Evolutionary conservation across 2,797 vertebrate species (phyloP).

Genomic region (Ammospiza maritima): DNA sequence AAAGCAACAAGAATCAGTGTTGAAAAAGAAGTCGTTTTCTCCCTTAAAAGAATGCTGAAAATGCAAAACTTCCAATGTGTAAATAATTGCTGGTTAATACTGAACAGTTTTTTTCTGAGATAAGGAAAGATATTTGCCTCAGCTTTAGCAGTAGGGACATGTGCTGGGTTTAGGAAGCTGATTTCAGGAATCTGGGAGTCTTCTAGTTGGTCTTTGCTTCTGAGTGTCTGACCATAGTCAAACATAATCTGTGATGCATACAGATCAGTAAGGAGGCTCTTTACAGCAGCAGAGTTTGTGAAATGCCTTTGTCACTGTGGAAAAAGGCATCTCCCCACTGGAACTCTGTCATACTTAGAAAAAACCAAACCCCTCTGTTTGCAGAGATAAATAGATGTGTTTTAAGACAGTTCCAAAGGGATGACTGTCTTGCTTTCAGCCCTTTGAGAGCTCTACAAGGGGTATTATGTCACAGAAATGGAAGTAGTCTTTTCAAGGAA

Average conservation of each 20-base stretch:
- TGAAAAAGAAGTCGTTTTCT: background rate
- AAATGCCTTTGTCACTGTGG: background rate
- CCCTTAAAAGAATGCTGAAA: background rate
- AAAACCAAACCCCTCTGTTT: background rate
- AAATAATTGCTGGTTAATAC: background rate
- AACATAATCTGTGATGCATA: background rate
- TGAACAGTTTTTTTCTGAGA: background rate
- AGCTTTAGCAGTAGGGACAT: background rate
- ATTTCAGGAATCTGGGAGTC: background rate
- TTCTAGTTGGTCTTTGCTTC: background rate
- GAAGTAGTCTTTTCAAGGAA: conserved; percentile 5
- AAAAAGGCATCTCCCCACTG: background rate
- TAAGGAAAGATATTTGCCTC: background rate
- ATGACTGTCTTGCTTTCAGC: background rate
- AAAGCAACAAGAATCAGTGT: background rate
- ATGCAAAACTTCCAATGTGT: background rate
- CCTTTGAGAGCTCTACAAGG: background rate
- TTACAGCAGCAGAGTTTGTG: background rate
- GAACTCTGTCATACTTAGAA: background rate
- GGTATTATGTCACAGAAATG: background rate
- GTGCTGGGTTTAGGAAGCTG: background rate
- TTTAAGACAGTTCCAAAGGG: background rate
- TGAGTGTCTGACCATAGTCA: background rate
- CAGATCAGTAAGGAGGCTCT: background rate
- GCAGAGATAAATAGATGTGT: background rate